Evolutionary conservation across 1,140 invertebrate species (phyloP), one percentile per base, ranked within the genome.

Genomic region (Drosophila bocqueti): DNA sequence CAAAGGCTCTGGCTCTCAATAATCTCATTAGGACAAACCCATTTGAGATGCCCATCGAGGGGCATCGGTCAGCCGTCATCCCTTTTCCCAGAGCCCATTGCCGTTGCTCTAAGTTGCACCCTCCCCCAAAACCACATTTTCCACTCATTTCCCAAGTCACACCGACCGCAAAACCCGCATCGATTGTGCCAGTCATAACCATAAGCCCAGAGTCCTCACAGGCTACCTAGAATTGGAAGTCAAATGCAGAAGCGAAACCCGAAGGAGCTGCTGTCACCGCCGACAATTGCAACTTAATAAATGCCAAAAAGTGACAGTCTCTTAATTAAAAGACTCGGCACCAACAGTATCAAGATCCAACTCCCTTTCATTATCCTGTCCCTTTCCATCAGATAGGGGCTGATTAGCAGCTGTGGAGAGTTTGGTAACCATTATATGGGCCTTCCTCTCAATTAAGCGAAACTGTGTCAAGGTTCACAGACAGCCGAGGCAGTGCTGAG

Each of bases 221-320:
- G 64, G 21, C 63, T 45, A 45, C 38, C 67, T 18, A 50, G 16
- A 43, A 67, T 18, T 29, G 34, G 24, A 36, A 52, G 62, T 52
- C 66, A 43, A 26, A 18, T 43, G 62, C 62, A 64, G 36, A 26
- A 16, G 24, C 9, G 4, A 50, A 24, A 21, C 7, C 47, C 66
- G 9, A 52, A 31, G 21, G 55, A 49, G 55, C 26, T 18, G 36
- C 46, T 54, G 50, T 71, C 58, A 76, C 52, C 81, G 73, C 49
- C 76, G 81, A 76, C 81, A 89, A 90, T 79, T 84, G 78, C 67
- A 73, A 81, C 74, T 84, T 81, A 89, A 89, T 89, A 89, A 89
- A 90, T 79, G 85, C 81, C 85, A 79, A 65, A 38, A 76, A 58
- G 86, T 79, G 85, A 76, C 81, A 84, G 73, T 71, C 26, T 54